A percentile compares a stretch with the other conserved stretches of the same genome.
Conservation (phyloP, 64 coral and sea anemone species). For the Pocillopora verrucosa region DNA sequence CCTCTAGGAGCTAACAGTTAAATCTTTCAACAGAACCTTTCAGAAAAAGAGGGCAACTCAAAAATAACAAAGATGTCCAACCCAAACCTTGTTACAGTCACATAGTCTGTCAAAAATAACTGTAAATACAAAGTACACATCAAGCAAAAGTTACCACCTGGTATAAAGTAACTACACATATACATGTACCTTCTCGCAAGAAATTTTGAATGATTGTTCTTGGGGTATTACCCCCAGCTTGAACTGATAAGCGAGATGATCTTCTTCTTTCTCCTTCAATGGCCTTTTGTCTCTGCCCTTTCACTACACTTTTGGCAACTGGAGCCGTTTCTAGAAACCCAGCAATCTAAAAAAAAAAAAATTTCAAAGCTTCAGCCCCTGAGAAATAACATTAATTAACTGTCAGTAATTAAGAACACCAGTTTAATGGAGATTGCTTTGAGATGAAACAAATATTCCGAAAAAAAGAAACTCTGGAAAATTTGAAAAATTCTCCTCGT, state of each 20-base stretch:
- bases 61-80: no score
- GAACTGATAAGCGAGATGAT: neutral
- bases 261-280: neutral
- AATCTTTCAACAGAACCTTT: no score
- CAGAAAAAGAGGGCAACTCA: no score
- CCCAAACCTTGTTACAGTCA: no score
- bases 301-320: slow-evolving; percentile 16
- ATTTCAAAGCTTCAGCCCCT: neutral
- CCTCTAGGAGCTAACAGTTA: no score
- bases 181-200: slow-evolving; percentile 57
- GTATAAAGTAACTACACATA: neutral
- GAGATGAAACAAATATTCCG: no score
- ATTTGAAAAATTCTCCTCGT: no score
- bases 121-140: neutral
- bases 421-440: no score
- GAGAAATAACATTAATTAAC: neutral
- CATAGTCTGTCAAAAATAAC: no score
- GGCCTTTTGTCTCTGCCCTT: neutral
- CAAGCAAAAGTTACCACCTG: neutral
- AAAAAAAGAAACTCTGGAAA: neutral
- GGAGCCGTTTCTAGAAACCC: slow-evolving; percentile 33
- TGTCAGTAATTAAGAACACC: neutral
- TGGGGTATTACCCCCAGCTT: slow-evolving; percentile 35
- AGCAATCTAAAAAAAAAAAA: slow-evolving; percentile 14
- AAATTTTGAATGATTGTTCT: slow-evolving; percentile 53